These are phyloP conservation scores for Silurus aristotelis DNA, from an alignment of 2,797 vertebrate species.

Conservation along the genomic window DNA sequence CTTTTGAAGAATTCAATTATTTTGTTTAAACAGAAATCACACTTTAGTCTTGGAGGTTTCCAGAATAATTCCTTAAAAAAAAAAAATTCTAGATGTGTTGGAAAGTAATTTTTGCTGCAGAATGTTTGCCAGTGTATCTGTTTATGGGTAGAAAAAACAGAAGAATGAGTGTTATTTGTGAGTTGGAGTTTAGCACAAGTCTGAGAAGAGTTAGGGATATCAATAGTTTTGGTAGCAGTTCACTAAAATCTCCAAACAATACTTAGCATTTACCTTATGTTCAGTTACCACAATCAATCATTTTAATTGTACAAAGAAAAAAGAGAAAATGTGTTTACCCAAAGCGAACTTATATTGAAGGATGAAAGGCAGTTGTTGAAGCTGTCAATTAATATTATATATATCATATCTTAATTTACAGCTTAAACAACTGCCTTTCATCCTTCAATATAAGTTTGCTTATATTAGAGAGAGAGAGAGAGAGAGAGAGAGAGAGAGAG, in stretches of 20 bases:
- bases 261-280: background rate
- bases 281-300: background rate
- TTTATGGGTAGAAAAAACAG: slow-evolving; percentile 14
- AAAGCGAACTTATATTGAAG: background rate
- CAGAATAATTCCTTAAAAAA: background rate
- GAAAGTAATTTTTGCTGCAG: background rate
- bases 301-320: background rate
- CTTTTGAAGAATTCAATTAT: background rate
- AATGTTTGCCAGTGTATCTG: slow-evolving; percentile 4
- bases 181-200: slow-evolving; percentile 27
- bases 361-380: background rate
- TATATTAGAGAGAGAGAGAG: too few species aligned
- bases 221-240: background rate
- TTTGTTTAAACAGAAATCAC: background rate
- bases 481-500: too few species aligned
- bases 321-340: background rate
- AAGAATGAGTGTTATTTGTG: slow-evolving; percentile 32
- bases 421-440: background rate
- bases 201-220: background rate
- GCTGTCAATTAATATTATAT: too few species aligned
- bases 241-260: background rate
- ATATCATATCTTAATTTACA: too few species aligned
- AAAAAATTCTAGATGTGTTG: background rate
- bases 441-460: background rate
- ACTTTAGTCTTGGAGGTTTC: background rate